Base-by-base conservation (phyloP, 2,113 vertebrate species). In the Elephas maximus region DNA sequence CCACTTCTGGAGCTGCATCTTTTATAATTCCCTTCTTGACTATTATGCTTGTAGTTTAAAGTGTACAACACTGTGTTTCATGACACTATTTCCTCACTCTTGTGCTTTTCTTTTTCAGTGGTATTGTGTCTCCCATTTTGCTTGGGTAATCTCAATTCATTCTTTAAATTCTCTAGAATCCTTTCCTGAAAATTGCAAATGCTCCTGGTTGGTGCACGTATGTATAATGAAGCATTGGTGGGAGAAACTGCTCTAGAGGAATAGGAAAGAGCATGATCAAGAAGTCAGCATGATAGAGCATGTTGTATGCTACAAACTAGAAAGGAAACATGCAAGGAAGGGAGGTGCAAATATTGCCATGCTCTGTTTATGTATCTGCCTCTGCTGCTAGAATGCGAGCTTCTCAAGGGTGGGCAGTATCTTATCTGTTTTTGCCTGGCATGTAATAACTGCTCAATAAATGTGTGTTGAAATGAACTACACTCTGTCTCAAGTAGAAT, bases 151-250 rank as follows among this genome's bases (percentile, higher is more conserved):
- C 44, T 79, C 62, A 90, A 44, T 4, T 78, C 21, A 76, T 65
- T 82, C 53, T 73, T 96, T 41, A 84, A 48, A 6, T 90, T 92
- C 41, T 78, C 20, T 76, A 90, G 69, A 79, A 69, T 74, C 45
- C 17, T 92, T 84, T 53, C 10, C 24, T 74, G 67, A 93, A 92
- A 83, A 30, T 90, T 48, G 11, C 44, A 90, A 74, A 8, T 33
- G 10, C 15, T 63, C 37, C 37, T 74, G 90, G 18, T 90, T 63
- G 45, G 28, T 90, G 7, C 21, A 28, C 28, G 41, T 57, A n/a
- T 51, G 28, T 86, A 9, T 69, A 81, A 45, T 10, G n/a, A n/a
- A 90, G 33, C 37, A 17, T 85, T 30, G 51, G 51, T 11, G 6
- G 53, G 76, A 90, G 30, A 82, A 92, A 87, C 69, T 24, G 8